Percentiles rank a stretch among this genome's conserved stretches.
These are phyloP conservation scores for Athene cunicularia DNA, from an alignment of 2,113 vertebrate species.

Conservation along the genomic window DNA sequence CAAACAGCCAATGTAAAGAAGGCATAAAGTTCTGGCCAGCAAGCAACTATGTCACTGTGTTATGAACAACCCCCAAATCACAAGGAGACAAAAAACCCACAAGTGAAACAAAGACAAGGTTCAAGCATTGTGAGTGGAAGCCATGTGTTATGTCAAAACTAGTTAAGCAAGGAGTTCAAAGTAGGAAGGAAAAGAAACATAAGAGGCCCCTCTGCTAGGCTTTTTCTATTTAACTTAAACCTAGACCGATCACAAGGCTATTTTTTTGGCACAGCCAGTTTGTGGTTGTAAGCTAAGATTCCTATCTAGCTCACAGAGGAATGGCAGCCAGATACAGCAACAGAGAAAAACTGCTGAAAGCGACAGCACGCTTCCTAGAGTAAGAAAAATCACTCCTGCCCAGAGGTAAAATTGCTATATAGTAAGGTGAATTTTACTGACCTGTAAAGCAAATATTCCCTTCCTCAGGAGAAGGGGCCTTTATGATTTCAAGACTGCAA, in stretches of 20 bases:
- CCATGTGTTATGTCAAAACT: background rate
- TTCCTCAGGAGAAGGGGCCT: background rate
- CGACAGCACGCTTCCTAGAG: fast-evolving
- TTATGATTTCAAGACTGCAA: background rate
- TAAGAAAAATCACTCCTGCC: background rate
- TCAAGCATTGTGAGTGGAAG: background rate
- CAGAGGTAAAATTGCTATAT: background rate
- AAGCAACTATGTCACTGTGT: background rate
- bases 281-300: background rate
- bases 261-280: background rate
- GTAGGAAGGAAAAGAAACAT: background rate
- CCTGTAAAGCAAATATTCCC: background rate
- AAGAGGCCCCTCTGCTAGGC: background rate
- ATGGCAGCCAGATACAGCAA: fast-evolving
- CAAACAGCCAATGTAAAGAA: background rate
- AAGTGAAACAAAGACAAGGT: background rate
- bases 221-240: background rate
- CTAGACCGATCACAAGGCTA: background rate
- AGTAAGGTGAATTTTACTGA: background rate
- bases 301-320: background rate
- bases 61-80: background rate
- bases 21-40: background rate
- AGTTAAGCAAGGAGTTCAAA: background rate
- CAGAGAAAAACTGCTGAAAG: background rate
- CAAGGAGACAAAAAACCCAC: background rate